Evolutionary conservation across 2,797 vertebrate genomes (phyloP), one percentile per base, ranked within the genome.

Genomic region (Coregonus ussuriensis): DNA sequence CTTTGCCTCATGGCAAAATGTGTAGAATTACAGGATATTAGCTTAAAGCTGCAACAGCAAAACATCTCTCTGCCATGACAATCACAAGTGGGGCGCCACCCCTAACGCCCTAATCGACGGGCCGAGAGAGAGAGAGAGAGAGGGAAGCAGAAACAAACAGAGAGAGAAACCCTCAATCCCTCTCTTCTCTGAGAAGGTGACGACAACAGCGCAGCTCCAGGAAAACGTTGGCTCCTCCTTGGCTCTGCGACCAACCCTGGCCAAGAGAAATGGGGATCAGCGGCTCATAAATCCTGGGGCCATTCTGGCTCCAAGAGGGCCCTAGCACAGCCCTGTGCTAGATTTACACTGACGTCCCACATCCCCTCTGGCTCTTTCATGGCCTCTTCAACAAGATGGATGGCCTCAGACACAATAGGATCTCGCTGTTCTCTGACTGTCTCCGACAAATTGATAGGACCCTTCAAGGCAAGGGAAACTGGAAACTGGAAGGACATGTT

Each of bases 371-470:
- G 81, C 62, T 70, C 80, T 86, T 85, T 88, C 74, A 86, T 79
- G 81, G 74, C 72, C 62, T 68, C 77, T 75, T 54, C n/a, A 35
- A 18, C 13, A 69, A 80, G 87, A 89, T 83, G 37, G 82, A 87
- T 53, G 29, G 51, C 7, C n/a, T 15, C 25, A 81, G 82, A 83
- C 80, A 86, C 82, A 82, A 85, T 62, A 79, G 80, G 29, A 68
- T 65, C 81, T 41, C 18, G 6, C 79, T 81, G 85, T 78, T 76
- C 79, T 81, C 31, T 47, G 72, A 80, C 5, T 6, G 1, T 31
- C 2, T 4, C 31, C 3, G 9, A 67, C 2, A 35, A n/a, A 25
- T 25, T 31, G 21, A 18, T 25, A 25, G 29, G 62, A 65, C 62
- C 18, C 7, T 65, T 31, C 21, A 25, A 65, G 21, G n/a, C 62